A percentile compares a stretch with the other conserved stretches of the same genome.
Evolutionary conservation across 2,113 vertebrate species (phyloP).

Genomic region (Delphinus delphis): DNA sequence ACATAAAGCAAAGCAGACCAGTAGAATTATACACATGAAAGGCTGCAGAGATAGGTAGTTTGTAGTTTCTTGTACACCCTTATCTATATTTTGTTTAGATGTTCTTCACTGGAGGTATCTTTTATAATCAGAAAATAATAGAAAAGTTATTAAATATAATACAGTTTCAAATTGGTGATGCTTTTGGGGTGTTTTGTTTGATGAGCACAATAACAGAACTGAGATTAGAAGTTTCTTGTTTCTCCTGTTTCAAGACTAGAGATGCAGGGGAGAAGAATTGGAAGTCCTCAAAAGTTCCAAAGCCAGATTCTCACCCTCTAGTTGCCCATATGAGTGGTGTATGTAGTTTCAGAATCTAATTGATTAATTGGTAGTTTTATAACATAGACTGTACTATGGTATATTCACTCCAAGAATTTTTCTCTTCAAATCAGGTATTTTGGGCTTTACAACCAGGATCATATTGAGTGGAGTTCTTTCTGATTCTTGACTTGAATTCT

Average conservation of each 20-base stretch:
- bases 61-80: background rate
- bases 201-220: background rate
- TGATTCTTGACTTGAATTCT: constrained; percentile 20
- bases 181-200: background rate
- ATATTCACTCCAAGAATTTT: background rate
- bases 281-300: background rate
- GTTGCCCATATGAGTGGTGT: background rate
- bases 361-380: background rate
- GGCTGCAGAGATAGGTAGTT: background rate
- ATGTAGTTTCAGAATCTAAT: background rate
- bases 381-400: background rate
- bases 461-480: background rate
- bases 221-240: background rate
- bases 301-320: background rate
- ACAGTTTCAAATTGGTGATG: background rate
- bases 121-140: constrained; percentile 1
- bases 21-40: background rate
- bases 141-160: background rate
- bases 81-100: background rate
- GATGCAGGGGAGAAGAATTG: background rate
- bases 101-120: background rate
- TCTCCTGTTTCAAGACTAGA: background rate
- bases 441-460: background rate
- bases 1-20: background rate
- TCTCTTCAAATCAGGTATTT: background rate